Base-by-base conservation (phyloP, 2,797 vertebrate genomes). In the Dendrocincla fuliginosa region DNA sequence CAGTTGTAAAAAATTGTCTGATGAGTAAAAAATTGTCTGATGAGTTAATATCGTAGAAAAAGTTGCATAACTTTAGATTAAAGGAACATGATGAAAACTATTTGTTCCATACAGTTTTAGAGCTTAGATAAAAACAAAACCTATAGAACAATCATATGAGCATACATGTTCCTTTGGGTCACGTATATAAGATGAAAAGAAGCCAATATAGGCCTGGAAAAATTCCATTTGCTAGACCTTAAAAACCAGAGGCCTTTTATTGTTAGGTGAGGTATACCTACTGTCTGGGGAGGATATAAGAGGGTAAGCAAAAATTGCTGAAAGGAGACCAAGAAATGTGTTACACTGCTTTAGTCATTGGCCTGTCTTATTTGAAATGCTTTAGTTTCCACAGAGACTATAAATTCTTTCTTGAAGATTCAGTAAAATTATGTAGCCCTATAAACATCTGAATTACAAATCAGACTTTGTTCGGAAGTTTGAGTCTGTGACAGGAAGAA, bases 401-500 rank as follows among this genome's bases (percentile, higher is more conserved):
- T 82, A 87, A 94, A 90, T 82, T 92, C 63, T 90, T 90, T 84
- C 88, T 79, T 92, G 55, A 89, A 76, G 28, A 18, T 87, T 92
- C 60, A 52, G 33, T 92, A 87, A 91, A 90, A 92, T 87, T 87
- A 90, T 93, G 67, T 69, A 77, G 75, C 50, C 55, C 55, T 79
- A 44, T 93, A 93, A 96, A 94, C 57, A 57, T 93, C 39, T 93
- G 67, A 96, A 52, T 67, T 94, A 39, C 78, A 95, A 84, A 89
- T 89, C 81, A 85, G 81, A 46, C 52, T 89, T 83, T 44, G 50
- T 78, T 90, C 64, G 87, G 71, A 90, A 89, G 41, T 76, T 89
- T 89, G 81, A 47, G 82, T 73, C 71, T 80, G 37, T 82, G 87
- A 84, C 56, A 91, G 71, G 84, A 92, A 80, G 90, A 93, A 93